Base-by-base conservation (phyloP, 2,888 invertebrate species). In the Lasioglossum morio region DNA sequence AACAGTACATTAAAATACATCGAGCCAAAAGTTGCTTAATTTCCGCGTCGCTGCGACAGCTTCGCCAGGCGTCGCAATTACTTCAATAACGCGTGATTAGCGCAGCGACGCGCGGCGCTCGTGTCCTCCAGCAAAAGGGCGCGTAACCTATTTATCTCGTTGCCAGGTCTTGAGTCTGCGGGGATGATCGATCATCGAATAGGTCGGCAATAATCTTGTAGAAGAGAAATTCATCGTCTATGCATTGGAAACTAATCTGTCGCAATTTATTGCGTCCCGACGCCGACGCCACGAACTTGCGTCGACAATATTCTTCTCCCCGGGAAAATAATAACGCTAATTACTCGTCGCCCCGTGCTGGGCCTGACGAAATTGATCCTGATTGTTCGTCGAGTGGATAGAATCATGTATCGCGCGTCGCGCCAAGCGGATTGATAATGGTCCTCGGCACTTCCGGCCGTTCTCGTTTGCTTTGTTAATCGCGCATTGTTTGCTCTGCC, bases 391-490 rank as follows among this genome's bases (percentile, higher is more conserved):
- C 46, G 40, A 53, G 14, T 34, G 77, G 37, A 70, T 30, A 23
- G 70, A 37, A 75, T 80, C 46, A 53, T 53, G n/a, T 53, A 53
- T 53, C 53, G 74, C 40, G 72, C 73, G 74, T n/a, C 4, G 57
- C 16, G 40, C 16, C 40, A n/a, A 34, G 30, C 30, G n/a, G 40
- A 53, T 27, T 43, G 77, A 57, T 82, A 69, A 75, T 69, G 30
- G 5, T 60, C 27, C 60, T 10, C 60, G 60, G 27, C 60, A 57
- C 37, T 43, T n/a, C 70, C 63, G 53, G 53, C 14, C 70, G 34
- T 77, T 37, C 72, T 46, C 63, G 72, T 79, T 83, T 73, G 74
- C 73, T 70, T 37, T 57, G 79, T 80, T 74, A 48, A 63, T 84
- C 57, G 10, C 30, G 43, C n/a, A 78, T 78, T 63, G 63, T 84